Percentiles rank a stretch among this genome's conserved stretches.
phyloP scores from a whole-genome alignment of 1,140 invertebrate species.

The Polypedilum vanderplanki region DNA sequence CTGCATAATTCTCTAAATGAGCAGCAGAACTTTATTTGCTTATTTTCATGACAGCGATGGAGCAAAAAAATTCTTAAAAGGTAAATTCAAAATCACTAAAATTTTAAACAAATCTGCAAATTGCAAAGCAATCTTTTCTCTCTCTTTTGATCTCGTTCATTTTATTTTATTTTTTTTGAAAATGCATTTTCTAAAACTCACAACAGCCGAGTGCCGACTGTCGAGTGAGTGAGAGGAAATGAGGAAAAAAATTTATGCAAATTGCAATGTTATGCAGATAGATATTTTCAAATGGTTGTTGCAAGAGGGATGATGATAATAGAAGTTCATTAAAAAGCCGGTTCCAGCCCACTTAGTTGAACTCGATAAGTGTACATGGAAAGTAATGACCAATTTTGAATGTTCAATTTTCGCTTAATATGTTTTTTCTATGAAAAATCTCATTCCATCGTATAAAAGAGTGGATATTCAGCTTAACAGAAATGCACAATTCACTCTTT shows the following conservation, averaged over 20 bases:
- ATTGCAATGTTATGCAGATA: constrained; percentile 21
- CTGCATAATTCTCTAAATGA: too few relatives aligned
- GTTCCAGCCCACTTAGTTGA: background rate
- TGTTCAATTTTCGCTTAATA: constrained; percentile 18
- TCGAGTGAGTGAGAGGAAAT: background rate
- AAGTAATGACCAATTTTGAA: constrained; percentile 19
- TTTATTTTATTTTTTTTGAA: constrained; percentile 11
- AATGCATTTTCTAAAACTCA: background rate
- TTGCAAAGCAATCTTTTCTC: background rate
- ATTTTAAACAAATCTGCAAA: constrained; percentile 2
- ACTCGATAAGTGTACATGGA: constrained; percentile 1
- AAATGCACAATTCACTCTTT: constrained; percentile 12
- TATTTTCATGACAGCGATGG: too few relatives aligned
- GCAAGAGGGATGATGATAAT: background rate
- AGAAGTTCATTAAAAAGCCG: constrained; percentile 26
- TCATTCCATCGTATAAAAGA: too few relatives aligned
- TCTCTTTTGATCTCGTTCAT: constrained; percentile 23
- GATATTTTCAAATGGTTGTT: background rate
- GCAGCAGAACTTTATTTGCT: too few relatives aligned
- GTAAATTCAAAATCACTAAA: too few relatives aligned
- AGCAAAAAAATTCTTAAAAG: too few relatives aligned
- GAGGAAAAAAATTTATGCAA: constrained; percentile 24
- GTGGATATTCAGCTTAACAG: background rate
- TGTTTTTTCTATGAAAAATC: background rate
- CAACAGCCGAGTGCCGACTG: background rate